These are phyloP conservation scores for Battus philenor DNA, from an alignment of 1,140 invertebrate species.

Conservation along the genomic window DNA sequence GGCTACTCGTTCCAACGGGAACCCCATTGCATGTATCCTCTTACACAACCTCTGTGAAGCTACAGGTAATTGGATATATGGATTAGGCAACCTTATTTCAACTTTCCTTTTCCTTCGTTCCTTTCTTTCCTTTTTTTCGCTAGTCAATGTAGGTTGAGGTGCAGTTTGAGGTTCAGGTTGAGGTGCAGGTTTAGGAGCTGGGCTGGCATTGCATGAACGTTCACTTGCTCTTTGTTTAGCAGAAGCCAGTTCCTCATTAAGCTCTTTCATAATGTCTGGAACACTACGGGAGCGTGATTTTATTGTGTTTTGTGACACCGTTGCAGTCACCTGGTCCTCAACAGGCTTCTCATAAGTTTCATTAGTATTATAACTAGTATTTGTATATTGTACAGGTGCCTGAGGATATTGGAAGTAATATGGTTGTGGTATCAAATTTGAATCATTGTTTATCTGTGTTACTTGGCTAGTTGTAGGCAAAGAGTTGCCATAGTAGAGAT, in stretches of 20 bases:
- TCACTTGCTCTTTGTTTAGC: slow-evolving; percentile 72
- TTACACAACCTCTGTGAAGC: slow-evolving; percentile 81
- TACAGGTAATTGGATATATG: slow-evolving; percentile 76
- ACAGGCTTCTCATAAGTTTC: slow-evolving; percentile 37
- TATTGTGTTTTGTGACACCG: slow-evolving; percentile 46
- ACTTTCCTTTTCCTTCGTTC: slow-evolving; percentile 40
- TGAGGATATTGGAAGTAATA: slow-evolving; percentile 58
- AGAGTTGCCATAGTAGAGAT: slow-evolving; percentile 44
- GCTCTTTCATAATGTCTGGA: slow-evolving; percentile 82
- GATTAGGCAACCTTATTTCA: slow-evolving; percentile 59
- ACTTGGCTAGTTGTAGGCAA: slow-evolving; percentile 36
- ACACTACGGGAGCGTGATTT: slow-evolving; percentile 80
- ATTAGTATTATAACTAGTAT: slow-evolving; percentile 28
- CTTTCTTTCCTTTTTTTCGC: slow-evolving; percentile 38
- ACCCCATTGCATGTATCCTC: slow-evolving; percentile 89
- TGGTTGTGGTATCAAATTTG: slow-evolving; percentile 50
- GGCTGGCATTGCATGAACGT: slow-evolving; percentile 58
- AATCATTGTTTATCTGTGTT: slow-evolving; percentile 34
- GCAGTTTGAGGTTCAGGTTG: slow-evolving; percentile 32
- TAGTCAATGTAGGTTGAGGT: slow-evolving; percentile 28
- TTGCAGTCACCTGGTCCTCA: slow-evolving; percentile 33
- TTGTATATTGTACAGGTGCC: slow-evolving; percentile 43
- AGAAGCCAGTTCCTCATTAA: slow-evolving; percentile 81
- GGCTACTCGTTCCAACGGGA: slow-evolving; percentile 85
- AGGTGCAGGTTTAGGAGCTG: slow-evolving; percentile 37